Evolutionary conservation across 2,797 vertebrate genomes (phyloP).

Genomic region (Anisognathus igniventris): DNA sequence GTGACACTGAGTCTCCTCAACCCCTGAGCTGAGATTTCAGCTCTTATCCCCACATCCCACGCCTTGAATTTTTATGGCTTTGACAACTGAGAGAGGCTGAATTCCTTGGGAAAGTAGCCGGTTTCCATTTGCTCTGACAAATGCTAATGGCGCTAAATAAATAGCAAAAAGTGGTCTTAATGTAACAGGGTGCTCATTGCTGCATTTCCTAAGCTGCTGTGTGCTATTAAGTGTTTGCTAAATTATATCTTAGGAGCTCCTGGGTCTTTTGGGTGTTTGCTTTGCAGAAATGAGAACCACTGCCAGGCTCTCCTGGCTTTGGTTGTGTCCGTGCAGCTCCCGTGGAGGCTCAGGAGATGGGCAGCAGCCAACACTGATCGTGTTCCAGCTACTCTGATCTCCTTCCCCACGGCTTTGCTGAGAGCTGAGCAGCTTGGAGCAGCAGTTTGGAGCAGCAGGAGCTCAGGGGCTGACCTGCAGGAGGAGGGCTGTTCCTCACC

Average conservation of each 20-base stretch:
- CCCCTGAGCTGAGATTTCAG: neutral
- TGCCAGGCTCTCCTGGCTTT: neutral
- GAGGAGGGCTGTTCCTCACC: neutral
- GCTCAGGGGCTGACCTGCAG: neutral
- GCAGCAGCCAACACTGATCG: neutral
- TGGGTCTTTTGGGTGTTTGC: neutral
- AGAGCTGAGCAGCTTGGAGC: neutral
- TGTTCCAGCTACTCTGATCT: neutral
- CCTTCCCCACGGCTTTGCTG: fast-evolving
- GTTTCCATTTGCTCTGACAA: constrained; percentile 27
- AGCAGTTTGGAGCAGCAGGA: neutral
- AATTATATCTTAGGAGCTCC: neutral
- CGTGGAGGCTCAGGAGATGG: fast-evolving
- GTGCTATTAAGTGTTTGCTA: neutral
- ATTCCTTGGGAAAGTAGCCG: neutral
- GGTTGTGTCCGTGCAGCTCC: neutral
- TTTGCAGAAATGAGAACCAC: neutral
- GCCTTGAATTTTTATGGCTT: neutral
- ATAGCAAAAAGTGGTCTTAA: neutral
- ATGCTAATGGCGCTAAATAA: neutral
- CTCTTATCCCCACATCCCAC: neutral
- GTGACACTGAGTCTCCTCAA: neutral
- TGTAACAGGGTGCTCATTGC: neutral
- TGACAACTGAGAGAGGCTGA: neutral
- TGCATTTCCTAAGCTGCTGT: neutral